Evolutionary conservation across 2,888 invertebrate genomes (phyloP).

Genomic region (Sipunculus nudus): DNA sequence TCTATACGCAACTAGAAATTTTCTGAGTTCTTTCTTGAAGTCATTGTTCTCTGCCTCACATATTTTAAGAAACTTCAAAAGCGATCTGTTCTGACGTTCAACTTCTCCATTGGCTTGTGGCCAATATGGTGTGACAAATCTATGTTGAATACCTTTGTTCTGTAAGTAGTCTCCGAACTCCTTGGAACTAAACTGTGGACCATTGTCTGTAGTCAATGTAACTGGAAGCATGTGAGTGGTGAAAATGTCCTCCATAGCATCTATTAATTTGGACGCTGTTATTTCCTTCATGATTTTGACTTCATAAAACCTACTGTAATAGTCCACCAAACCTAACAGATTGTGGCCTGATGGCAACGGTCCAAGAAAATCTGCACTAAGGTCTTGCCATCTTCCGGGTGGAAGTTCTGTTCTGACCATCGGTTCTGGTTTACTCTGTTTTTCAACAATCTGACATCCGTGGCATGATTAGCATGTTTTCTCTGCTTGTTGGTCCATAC

Average conservation of each 20-base stretch:
- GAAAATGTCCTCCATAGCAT: conserved; percentile 6
- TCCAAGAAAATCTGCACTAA: conserved; percentile 10
- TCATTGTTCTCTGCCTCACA: too few relatives aligned
- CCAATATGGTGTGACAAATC: conserved; percentile 1
- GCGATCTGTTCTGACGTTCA: too few relatives aligned
- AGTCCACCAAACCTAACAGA: conserved; percentile 13
- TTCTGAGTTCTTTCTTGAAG: too few relatives aligned
- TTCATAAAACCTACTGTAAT: conserved; percentile 13
- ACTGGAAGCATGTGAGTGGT: neutral
- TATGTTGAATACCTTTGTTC: neutral
- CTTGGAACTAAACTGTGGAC: conserved; percentile 7
- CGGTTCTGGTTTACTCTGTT: conserved; percentile 6
- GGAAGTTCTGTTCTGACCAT: conserved; percentile 6
- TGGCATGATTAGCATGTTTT: neutral
- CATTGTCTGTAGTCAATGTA: conserved; percentile 13
- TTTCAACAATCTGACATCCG: conserved; percentile 3
- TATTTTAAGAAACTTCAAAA: too few relatives aligned
- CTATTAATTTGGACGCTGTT: neutral
- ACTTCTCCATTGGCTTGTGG: conserved; percentile 17
- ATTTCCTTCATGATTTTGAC: neutral
- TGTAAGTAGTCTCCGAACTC: neutral
- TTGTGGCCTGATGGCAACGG: neutral
- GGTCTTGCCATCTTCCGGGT: conserved; percentile 9
- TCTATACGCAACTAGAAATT: too few relatives aligned
- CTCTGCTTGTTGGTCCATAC: conserved; percentile 16